phyloP scores from a whole-genome alignment of 2,888 invertebrate genomes.

The Leucania comma region DNA sequence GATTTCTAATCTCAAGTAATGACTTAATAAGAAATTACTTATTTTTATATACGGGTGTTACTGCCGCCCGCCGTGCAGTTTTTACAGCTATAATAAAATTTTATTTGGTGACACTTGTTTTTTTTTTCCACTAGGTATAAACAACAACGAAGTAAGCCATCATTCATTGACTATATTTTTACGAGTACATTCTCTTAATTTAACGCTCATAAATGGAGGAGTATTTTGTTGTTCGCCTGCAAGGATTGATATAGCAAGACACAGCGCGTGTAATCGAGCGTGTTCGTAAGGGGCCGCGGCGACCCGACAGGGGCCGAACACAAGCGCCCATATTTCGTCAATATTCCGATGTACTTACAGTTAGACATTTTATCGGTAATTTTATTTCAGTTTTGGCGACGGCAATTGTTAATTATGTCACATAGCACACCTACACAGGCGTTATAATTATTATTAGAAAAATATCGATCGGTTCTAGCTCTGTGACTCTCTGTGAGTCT shows the following conservation, averaged over 20 bases:
- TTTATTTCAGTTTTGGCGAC: neutral
- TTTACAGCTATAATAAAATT: neutral
- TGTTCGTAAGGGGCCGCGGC: conserved; percentile 20
- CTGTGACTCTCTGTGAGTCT: neutral
- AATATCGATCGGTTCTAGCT: neutral
- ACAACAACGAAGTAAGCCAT: neutral
- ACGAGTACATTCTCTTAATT: no score
- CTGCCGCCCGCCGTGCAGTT: no score
- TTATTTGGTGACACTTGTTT: neutral
- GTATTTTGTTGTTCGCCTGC: conserved; percentile 28
- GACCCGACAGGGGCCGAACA: no score
- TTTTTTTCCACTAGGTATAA: neutral
- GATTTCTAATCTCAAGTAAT: no score
- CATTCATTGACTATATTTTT: no score
- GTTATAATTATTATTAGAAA: neutral
- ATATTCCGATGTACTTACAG: neutral
- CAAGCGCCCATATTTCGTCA: neutral
- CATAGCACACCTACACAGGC: neutral
- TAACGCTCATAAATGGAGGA: neutral
- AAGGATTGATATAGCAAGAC: conserved; percentile 30
- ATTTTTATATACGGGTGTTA: no score
- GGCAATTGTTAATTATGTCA: neutral
- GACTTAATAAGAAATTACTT: no score
- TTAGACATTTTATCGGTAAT: neutral
- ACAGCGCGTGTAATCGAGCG: conserved; percentile 6